These are phyloP conservation scores for Pseudopodoces humilis DNA, from an alignment of 2,113 vertebrate genomes.

Conservation along the genomic window DNA sequence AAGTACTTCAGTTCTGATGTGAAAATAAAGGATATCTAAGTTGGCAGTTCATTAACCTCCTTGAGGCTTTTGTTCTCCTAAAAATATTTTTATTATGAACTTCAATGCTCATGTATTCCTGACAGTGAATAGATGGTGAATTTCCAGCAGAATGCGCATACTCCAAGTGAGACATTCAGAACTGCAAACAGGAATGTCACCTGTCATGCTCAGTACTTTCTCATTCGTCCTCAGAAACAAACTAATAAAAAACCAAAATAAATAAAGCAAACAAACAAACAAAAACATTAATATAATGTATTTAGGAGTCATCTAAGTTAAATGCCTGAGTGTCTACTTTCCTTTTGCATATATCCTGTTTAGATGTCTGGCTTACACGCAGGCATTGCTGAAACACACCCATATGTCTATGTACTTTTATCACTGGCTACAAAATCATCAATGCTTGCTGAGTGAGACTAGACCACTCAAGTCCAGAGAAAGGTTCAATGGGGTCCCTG, in stretches of 20 bases:
- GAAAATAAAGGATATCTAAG: not conserved
- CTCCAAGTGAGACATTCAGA: not conserved
- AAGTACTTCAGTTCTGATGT: not conserved
- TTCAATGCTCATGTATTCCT: not conserved
- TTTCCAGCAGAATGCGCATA: not conserved
- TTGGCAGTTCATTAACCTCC: not conserved
- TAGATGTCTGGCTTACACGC: not conserved
- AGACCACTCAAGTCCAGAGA: not conserved
- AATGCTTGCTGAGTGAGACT: not conserved
- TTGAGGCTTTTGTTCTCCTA: not conserved
- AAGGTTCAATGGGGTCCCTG: not conserved
- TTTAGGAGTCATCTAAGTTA: not conserved
- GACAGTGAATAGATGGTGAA: not conserved
- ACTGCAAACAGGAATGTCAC: not conserved
- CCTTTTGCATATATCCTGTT: not conserved
- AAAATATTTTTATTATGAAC: not conserved
- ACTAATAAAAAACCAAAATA: not conserved
- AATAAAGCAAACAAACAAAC: not conserved
- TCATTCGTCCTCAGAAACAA: not conserved
- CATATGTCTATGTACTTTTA: not conserved
- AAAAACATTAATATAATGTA: not conserved
- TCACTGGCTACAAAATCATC: not conserved
- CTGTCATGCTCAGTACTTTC: not conserved
- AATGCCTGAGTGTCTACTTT: not conserved
- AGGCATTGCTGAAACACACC: not conserved